Conservation (phyloP, 2,113 vertebrate species). For the Cyphomyrus discorhynchus region DNA sequence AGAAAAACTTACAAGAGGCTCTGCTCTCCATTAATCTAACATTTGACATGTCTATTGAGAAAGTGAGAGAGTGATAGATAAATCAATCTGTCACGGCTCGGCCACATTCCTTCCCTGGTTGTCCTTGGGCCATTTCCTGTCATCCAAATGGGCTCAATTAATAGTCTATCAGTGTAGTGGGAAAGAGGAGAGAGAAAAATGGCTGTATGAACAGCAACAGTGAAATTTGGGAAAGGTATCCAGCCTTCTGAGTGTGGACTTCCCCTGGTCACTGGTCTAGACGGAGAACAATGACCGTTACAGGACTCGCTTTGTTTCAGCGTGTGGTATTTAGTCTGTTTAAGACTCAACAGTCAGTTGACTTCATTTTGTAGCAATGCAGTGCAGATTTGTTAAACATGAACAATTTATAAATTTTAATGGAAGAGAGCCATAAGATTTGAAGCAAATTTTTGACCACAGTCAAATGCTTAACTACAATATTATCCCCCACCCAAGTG, state of each 20-base stretch:
- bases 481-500: not conserved
- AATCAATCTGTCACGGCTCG: slow-evolving; percentile 18
- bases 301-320: not conserved
- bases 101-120: not conserved
- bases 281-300: not conserved
- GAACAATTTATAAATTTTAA: not conserved
- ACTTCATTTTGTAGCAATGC: not conserved
- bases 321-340: not conserved
- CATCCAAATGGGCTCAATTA: slow-evolving; percentile 28
- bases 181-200: not conserved
- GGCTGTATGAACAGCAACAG: slow-evolving; percentile 2
- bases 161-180: slow-evolving; percentile 19
- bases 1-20: slow-evolving; percentile 18
- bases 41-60: slow-evolving; percentile 20
- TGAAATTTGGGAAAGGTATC: not conserved
- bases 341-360: not conserved
- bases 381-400: not conserved
- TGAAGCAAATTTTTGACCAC: not conserved
- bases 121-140: slow-evolving; percentile 27
- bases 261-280: not conserved
- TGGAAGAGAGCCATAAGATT: not conserved
- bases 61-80: slow-evolving; percentile 6
- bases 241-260: not conserved
- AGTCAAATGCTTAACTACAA: not conserved
- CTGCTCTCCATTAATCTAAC: slow-evolving; percentile 12